Evolutionary conservation across 53 echinoderm and acorn worm genomes (phyloP).

Genomic region (Antedon mediterranea): DNA sequence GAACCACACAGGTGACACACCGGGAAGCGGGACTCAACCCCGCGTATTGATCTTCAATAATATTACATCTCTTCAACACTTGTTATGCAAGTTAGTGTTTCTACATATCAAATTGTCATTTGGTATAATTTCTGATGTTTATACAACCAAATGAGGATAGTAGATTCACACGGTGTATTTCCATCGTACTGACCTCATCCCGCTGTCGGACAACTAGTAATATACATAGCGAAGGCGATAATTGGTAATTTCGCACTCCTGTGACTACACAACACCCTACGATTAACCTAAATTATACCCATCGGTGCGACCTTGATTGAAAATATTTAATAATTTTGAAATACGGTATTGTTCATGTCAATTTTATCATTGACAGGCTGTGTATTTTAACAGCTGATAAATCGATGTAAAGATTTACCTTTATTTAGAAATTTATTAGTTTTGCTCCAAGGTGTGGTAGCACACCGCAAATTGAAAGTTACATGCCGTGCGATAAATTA

Average conservation of each 20-base stretch:
- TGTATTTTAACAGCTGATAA: conserved; percentile 1
- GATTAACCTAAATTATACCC: background rate
- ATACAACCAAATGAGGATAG: background rate
- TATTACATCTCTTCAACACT: background rate
- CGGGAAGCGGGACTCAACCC: background rate
- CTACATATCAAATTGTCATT: background rate
- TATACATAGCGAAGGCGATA: background rate
- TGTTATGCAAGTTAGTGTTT: background rate
- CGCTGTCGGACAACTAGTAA: background rate
- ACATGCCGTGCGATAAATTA: background rate
- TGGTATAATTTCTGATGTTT: background rate
- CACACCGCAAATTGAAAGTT: background rate
- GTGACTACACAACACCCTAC: background rate
- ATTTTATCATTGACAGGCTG: background rate
- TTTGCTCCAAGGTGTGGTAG: background rate
- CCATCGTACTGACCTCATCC: background rate
- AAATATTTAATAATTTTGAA: background rate
- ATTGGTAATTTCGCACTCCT: background rate
- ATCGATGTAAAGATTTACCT: background rate
- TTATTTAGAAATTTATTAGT: background rate
- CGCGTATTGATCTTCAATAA: background rate
- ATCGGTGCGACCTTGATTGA: background rate
- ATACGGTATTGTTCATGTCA: background rate
- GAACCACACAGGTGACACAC: background rate
- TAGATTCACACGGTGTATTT: background rate